Percentiles rank a stretch among this genome's conserved stretches.
Conservation (phyloP, 2,888 invertebrate species). For the Drosophila histrio region DNA sequence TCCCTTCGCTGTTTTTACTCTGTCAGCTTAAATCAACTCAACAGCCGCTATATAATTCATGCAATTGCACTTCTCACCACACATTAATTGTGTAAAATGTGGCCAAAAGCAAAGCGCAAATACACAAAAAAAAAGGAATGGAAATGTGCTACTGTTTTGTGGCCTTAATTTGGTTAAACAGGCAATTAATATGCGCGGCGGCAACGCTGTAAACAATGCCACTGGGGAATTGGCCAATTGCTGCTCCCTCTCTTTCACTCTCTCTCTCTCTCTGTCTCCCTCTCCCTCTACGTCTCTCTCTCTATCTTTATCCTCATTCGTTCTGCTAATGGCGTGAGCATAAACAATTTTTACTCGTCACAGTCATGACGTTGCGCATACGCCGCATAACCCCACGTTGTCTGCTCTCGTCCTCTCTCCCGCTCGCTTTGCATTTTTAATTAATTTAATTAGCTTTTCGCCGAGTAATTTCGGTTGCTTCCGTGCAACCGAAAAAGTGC, state of each 20-base stretch:
- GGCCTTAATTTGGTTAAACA: constrained; percentile 70
- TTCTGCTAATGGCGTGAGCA: constrained; percentile 52
- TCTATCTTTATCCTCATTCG: constrained; percentile 8
- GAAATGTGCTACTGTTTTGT: constrained; percentile 42
- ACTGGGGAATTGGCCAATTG: constrained; percentile 44
- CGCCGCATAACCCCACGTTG: constrained; percentile 11
- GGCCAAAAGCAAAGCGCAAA: constrained; percentile 17
- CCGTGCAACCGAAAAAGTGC: not conserved
- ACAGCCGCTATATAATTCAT: constrained; percentile 32
- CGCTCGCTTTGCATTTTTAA: constrained; percentile 18
- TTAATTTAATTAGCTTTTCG: constrained; percentile 48
- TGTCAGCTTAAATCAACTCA: constrained; percentile 19
- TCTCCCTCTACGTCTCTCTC: not conserved
- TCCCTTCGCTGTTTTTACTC: not conserved
- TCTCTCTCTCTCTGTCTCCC: not conserved
- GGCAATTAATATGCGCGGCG: constrained; percentile 72
- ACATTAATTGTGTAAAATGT: constrained; percentile 54
- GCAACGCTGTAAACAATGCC: constrained; percentile 67
- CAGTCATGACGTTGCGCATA: constrained; percentile 33
- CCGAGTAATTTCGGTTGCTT: not conserved
- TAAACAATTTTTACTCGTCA: constrained; percentile 39
- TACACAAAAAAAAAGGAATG: not conserved
- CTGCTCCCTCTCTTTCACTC: not conserved
- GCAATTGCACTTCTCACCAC: constrained; percentile 56
- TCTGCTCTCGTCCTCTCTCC: not conserved